Conservation (phyloP, 2,113 vertebrate species). For the Macaca fascicularis region T2T-MFA8v1.1 NC_088392.1:35473001-35473500, state of each 20-base stretch:
- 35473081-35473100: background rate
- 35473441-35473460: background rate
- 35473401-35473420: background rate
- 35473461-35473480: background rate
- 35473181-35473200: background rate
- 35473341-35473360: background rate
- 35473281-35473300: background rate
- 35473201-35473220: background rate
- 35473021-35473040: too few relatives aligned
- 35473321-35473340: background rate
- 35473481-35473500: background rate
- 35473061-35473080: background rate
- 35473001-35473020: too few relatives aligned
- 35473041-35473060: too few relatives aligned
- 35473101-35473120: background rate
- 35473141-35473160: background rate
- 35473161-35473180: conserved; percentile 22
- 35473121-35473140: background rate
- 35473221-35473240: background rate
- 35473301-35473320: background rate
- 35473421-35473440: too few relatives aligned
- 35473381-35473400: background rate
- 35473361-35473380: background rate
- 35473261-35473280: background rate
- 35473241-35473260: background rate